Base-by-base conservation (phyloP, 2,797 vertebrate species). In the Sebastes nivosus region DNA sequence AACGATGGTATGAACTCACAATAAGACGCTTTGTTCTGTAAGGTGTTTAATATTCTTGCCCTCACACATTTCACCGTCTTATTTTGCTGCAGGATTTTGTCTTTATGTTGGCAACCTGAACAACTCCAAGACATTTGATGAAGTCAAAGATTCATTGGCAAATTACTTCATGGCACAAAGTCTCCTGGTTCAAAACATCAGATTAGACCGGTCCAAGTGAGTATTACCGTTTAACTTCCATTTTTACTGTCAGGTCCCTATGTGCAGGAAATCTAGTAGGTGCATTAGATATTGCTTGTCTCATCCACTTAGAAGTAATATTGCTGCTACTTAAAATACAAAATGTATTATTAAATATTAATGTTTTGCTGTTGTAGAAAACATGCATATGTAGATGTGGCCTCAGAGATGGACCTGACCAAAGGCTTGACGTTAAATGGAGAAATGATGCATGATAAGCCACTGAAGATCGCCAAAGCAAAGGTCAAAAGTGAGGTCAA, bases 371-470 rank as follows among this genome's bases (percentile, higher is more conserved):
- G 6, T 88, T 81, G 65, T 83, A 99, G 98, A 90, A 97, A 96
- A 75, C 97, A 97, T 1, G 98, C 97, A 16, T 96, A 96, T 8
- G 95, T 97, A 57, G 97, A 99, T 79, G 95, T 99, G 77, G 91
- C 94, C 61, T 95, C 96, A 42, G 94, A 97, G 71, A 96, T 98
- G 80, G 97, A 99, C 59, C 36, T 97, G 86, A 96, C 94, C 55
- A 97, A 98, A 93, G 97, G 96, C n/a, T 94, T 99, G 79, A 93
- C 93, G 4, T 90, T 99, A 42, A 96, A 96, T 30, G 97, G 97
- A 30, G 96, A 97, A 87, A 95, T 95, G 71, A 61, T 98, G 16
- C 95, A 98, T 64, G 97, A 97, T 50, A 92, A 85, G 65, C 96
- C 97, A 64, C 2, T 99, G 81, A 99, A 95, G 94, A 87, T 99